These are phyloP conservation scores for Cabera pusaria DNA, from an alignment of 2,888 invertebrate genomes.

Conservation along the genomic window DNA sequence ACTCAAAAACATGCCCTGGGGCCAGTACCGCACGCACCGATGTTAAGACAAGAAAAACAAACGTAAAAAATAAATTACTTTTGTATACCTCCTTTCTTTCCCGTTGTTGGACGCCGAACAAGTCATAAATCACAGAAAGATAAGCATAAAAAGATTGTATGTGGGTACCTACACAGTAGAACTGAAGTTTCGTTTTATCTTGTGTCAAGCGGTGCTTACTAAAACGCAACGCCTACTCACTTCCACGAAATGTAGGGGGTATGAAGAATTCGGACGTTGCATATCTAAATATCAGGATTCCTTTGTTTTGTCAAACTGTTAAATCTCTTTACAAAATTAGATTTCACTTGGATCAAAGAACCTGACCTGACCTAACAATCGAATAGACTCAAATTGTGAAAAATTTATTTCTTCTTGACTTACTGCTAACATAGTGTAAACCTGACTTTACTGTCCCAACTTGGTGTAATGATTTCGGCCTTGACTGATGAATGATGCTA, in stretches of 20 bases:
- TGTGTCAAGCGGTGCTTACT: constrained; percentile 64
- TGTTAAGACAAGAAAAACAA: constrained; percentile 80
- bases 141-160: constrained; percentile 83
- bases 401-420: too few species aligned
- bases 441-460: too few species aligned
- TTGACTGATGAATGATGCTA: too few species aligned
- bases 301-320: too few species aligned
- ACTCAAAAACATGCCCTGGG: constrained; percentile 78
- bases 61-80: constrained; percentile 82
- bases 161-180: constrained; percentile 79
- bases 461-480: too few species aligned
- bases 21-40: constrained; percentile 78
- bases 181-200: constrained; percentile 80
- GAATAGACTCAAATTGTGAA: too few species aligned
- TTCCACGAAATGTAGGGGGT: constrained; percentile 54
- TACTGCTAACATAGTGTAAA: too few species aligned
- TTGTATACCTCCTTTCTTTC: constrained; percentile 82
- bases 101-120: constrained; percentile 81
- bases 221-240: constrained; percentile 64
- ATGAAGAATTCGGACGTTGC: constrained; percentile 30
- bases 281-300: constrained; percentile 4
- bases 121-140: constrained; percentile 82
- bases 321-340: too few species aligned
- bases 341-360: too few species aligned
- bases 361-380: too few species aligned